phyloP scores from a whole-genome alignment of 2,888 invertebrate genomes.

The Scaptomyza tumidula region DNA sequence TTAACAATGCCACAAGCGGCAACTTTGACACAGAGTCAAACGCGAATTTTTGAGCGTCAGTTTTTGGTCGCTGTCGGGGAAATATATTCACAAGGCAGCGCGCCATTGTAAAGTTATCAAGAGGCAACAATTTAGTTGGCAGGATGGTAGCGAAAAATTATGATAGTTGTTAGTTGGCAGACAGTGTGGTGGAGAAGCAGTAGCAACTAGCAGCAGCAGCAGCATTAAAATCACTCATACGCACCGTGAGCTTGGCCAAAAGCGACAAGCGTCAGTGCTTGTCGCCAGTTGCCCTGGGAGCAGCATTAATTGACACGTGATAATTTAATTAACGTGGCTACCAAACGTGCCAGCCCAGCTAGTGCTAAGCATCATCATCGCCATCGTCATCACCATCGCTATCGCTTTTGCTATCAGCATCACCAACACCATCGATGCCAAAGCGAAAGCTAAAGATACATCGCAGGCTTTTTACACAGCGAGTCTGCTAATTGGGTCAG shows the following conservation, averaged over 20 bases:
- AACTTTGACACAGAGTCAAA: constrained; percentile 67
- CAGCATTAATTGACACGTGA: constrained; percentile 75
- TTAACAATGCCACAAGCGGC: constrained; percentile 57
- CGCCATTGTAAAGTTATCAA: constrained; percentile 37
- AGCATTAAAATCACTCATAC: constrained; percentile 65
- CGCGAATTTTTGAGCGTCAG: constrained; percentile 61
- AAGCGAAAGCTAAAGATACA: constrained; percentile 43
- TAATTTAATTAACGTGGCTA: constrained; percentile 75
- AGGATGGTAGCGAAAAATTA: constrained; percentile 47
- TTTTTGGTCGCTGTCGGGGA: constrained; percentile 44
- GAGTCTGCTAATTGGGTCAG: constrained; percentile 72
- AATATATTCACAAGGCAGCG: constrained; percentile 38
- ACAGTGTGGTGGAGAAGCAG: constrained; percentile 23
- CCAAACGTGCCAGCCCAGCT: constrained; percentile 66
- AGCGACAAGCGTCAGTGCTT: constrained; percentile 34
- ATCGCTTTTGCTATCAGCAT: constrained; percentile 40
- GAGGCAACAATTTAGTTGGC: constrained; percentile 42
- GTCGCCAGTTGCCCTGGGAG: constrained; percentile 51
- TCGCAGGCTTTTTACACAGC: constrained; percentile 24
- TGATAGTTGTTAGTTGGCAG: constrained; percentile 58
- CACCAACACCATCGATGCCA: constrained; percentile 16
- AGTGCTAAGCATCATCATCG: constrained; percentile 51
- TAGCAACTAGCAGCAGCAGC: constrained; percentile 4
- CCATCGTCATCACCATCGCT: constrained; percentile 39
- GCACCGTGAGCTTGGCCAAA: constrained; percentile 40